phyloP scores from a whole-genome alignment of 1,140 invertebrate species.

The Cephus cinctus region DNA sequence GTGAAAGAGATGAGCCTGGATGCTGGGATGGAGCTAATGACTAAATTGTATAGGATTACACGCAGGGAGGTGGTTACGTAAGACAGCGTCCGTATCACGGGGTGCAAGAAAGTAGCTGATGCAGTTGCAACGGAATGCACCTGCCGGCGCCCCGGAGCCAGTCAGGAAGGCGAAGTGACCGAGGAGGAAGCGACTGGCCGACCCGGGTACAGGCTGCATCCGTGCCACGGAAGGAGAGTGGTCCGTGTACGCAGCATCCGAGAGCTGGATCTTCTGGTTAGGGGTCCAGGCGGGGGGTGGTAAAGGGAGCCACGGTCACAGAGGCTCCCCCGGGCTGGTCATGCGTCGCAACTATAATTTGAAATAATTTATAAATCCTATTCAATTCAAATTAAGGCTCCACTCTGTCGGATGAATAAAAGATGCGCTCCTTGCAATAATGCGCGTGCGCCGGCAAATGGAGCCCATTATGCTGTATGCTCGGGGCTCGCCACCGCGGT shows the following conservation, averaged over 20 bases:
- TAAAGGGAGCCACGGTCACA: conserved; percentile 16
- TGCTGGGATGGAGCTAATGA: no score
- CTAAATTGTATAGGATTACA: conserved; percentile 1
- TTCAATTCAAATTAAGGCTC: conserved; percentile 57
- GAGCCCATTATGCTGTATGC: conserved; percentile 5
- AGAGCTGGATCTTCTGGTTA: not conserved
- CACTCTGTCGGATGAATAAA: conserved; percentile 57
- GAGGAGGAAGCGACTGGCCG: conserved; percentile 17
- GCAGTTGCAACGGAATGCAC: conserved; percentile 20
- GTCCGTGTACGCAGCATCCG: not conserved
- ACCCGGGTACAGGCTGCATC: not conserved
- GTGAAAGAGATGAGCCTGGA: not conserved
- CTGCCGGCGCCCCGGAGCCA: conserved; percentile 17
- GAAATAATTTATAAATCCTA: conserved; percentile 57
- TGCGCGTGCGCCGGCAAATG: conserved; percentile 37
- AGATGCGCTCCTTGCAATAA: conserved; percentile 39
- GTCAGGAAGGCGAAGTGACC: not conserved
- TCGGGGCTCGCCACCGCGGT: not conserved
- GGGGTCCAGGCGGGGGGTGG: not conserved
- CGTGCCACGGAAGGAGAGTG: no score
- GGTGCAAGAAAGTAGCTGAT: conserved; percentile 23
- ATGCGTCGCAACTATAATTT: conserved; percentile 54
- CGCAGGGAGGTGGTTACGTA: conserved; percentile 23
- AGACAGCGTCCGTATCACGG: conserved; percentile 25
- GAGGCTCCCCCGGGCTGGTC: conserved; percentile 35